Percentiles rank a stretch among this genome's conserved stretches.
These are phyloP conservation scores for Ethmia dodecea DNA, from an alignment of 2,888 invertebrate species.

Conservation along the genomic window DNA sequence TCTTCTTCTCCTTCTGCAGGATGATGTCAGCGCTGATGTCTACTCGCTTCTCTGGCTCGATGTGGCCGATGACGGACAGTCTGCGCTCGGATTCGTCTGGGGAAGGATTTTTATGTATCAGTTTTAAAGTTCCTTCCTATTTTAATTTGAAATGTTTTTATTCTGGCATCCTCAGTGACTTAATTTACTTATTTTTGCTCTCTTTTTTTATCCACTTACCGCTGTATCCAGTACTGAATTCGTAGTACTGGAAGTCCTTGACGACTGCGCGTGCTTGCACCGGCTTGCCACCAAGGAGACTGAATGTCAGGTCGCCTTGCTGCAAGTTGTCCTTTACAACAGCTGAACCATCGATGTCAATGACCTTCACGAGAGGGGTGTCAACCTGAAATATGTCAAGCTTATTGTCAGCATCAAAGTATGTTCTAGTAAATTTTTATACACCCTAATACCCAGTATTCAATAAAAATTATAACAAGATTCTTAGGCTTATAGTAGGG, in stretches of 20 bases:
- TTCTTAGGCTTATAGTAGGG: too few relatives aligned
- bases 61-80: slow-evolving; percentile 69
- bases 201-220: slow-evolving; percentile 72
- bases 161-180: too few relatives aligned
- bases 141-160: too few relatives aligned
- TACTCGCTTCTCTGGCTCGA: slow-evolving; percentile 79
- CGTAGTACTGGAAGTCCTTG: slow-evolving; percentile 77
- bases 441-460: too few relatives aligned
- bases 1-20: slow-evolving; percentile 74
- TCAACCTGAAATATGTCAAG: slow-evolving; percentile 38
- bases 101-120: too few relatives aligned
- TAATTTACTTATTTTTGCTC: too few relatives aligned
- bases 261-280: slow-evolving; percentile 61
- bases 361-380: slow-evolving; percentile 70
- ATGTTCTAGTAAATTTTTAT: too few relatives aligned
- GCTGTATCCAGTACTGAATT: slow-evolving; percentile 69
- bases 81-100: slow-evolving; percentile 70
- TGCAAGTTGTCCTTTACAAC: slow-evolving; percentile 68
- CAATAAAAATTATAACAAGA: too few relatives aligned
- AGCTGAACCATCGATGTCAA: slow-evolving; percentile 69
- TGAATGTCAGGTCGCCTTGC: slow-evolving; percentile 66
- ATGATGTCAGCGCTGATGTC: slow-evolving; percentile 77
- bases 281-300: slow-evolving; percentile 71
- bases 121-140: too few relatives aligned
- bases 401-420: too few relatives aligned